A percentile compares a stretch with the other conserved stretches of the same genome.
These are phyloP conservation scores for Dicentrarchus labrax DNA, from an alignment of 2,113 vertebrate genomes.

Conservation along the genomic window DNA sequence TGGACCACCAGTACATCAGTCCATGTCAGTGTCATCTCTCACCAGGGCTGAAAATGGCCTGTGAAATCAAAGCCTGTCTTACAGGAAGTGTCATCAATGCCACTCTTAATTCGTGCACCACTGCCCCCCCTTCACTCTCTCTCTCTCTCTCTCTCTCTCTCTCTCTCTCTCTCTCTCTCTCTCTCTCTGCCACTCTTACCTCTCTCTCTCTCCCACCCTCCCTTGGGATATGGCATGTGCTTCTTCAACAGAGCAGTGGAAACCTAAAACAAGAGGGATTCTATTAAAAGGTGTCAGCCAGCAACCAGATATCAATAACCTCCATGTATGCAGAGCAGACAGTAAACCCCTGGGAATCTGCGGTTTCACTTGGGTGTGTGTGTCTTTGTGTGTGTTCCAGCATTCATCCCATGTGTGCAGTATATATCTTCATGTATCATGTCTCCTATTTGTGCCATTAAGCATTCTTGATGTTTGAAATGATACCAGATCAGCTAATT, in stretches of 20 bases:
- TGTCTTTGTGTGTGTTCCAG: slow-evolving; percentile 55
- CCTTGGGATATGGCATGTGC: slow-evolving; percentile 56
- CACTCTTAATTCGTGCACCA: slow-evolving; percentile 68
- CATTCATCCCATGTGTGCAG: slow-evolving; percentile 55
- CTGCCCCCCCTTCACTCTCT: slow-evolving; percentile 58
- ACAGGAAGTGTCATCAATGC: slow-evolving; percentile 83
- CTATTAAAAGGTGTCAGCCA: slow-evolving; percentile 85
- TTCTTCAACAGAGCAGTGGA: slow-evolving; percentile 73
- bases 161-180: not conserved
- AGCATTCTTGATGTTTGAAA: slow-evolving; percentile 72
- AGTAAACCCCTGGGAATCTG: slow-evolving; percentile 74
- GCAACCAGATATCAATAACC: slow-evolving; percentile 84
- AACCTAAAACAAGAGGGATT: slow-evolving; percentile 82
- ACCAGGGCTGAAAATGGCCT: slow-evolving; percentile 76
- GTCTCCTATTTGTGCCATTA: slow-evolving; percentile 77
- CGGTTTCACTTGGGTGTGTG: slow-evolving; percentile 69
- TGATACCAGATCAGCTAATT: slow-evolving; percentile 75
- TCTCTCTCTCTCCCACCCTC: slow-evolving; percentile 5
- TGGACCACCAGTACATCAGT: slow-evolving; percentile 75
- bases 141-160: slow-evolving; percentile 12
- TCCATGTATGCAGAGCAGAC: slow-evolving; percentile 76
- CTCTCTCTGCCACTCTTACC: slow-evolving; percentile 23
- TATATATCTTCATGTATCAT: slow-evolving; percentile 72
- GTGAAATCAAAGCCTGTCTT: slow-evolving; percentile 82
- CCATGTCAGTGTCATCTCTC: slow-evolving; percentile 79